A percentile compares a stretch with the other conserved stretches of the same genome.
Conservation (phyloP, 2,113 vertebrate species). For the Eclectus roratus region DNA sequence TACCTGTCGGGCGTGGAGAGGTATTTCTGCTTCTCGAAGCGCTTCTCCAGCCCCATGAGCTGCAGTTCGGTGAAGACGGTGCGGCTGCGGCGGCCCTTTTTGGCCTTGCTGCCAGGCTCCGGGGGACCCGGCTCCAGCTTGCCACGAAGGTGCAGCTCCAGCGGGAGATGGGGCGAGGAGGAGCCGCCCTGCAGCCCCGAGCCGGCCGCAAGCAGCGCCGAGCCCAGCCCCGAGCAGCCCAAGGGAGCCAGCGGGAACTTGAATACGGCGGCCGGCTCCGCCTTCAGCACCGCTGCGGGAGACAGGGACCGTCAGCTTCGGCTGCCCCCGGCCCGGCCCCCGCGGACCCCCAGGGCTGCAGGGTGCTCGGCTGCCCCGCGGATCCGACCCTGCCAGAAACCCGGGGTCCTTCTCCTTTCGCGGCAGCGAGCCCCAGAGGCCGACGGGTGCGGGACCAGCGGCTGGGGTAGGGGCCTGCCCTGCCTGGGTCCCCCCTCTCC, state of each 20-base stretch:
- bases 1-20: slow-evolving; percentile 98
- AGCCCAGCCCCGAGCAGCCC: slow-evolving; percentile 85
- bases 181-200: slow-evolving; percentile 81
- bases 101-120: slow-evolving; percentile 84
- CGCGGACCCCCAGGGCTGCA: background rate
- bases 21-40: slow-evolving; percentile 99
- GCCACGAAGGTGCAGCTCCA: slow-evolving; percentile 94
- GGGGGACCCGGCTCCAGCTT: slow-evolving; percentile 84
- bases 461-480: background rate
- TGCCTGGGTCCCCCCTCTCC: no score
- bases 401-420: background rate
- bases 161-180: slow-evolving; percentile 85
- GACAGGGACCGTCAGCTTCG: background rate
- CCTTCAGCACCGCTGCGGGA: slow-evolving; percentile 85
- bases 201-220: slow-evolving; percentile 84
- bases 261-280: slow-evolving; percentile 89
- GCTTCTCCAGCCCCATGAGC: slow-evolving; percentile 97
- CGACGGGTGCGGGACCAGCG: background rate
- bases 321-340: background rate
- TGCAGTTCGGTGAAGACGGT: slow-evolving; percentile 98
- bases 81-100: slow-evolving; percentile 95
- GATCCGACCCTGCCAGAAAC: fast-evolving
- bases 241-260: slow-evolving; percentile 93
- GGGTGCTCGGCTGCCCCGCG: background rate
- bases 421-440: background rate